phyloP scores from a whole-genome alignment of 2,797 vertebrate species.

The Pantherophis alleghaniensis region DNA sequence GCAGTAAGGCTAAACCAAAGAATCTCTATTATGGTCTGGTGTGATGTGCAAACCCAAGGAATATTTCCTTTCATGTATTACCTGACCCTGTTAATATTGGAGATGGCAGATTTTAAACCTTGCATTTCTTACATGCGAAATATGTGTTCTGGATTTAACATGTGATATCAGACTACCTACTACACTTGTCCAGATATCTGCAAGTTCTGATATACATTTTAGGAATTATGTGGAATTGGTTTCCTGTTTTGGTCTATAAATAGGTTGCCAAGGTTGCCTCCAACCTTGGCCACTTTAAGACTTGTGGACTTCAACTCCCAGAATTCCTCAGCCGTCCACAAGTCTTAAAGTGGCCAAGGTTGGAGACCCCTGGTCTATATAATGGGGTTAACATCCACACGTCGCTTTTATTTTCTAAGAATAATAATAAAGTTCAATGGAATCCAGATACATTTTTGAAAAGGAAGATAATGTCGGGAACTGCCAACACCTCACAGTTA shows the following conservation, averaged over 20 bases:
- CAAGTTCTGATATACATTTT: background rate
- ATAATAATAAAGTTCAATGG: background rate
- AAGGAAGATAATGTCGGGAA: background rate
- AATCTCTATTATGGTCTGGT: background rate
- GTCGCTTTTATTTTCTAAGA: background rate
- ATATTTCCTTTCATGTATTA: background rate
- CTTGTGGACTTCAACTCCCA: too few relatives aligned
- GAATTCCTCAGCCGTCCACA: too few relatives aligned
- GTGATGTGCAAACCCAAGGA: background rate
- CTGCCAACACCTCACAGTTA: background rate
- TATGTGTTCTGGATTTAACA: background rate
- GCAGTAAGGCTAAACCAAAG: background rate
- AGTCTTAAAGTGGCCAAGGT: too few relatives aligned
- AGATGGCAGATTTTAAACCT: background rate
- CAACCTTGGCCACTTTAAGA: too few relatives aligned
- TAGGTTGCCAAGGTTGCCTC: too few relatives aligned
- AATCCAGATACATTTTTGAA: background rate
- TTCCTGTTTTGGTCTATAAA: background rate
- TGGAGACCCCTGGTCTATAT: background rate
- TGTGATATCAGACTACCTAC: background rate
- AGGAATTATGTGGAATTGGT: background rate
- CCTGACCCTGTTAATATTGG: background rate
- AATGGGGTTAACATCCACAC: background rate
- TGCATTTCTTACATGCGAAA: background rate
- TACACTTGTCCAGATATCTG: background rate